Base-by-base conservation (phyloP, 2,797 vertebrate genomes). In the Hypotaenidia philippensis region DNA sequence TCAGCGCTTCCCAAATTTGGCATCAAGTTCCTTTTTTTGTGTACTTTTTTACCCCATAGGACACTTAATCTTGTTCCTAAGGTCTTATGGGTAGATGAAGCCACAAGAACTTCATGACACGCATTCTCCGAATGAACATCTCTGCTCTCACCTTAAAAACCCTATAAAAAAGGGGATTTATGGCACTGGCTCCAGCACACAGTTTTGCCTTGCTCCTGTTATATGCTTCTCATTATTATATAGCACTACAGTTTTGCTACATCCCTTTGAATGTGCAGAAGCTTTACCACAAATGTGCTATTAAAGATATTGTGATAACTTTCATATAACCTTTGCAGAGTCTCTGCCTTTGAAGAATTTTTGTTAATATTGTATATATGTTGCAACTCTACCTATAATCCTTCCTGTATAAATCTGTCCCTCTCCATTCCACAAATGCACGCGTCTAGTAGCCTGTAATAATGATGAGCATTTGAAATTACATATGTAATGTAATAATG, bases 21-120 rank as follows among this genome's bases (percentile, higher is more conserved):
- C 71, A 61, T 38, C 3, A 5, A 60, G 31, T 49, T 45, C 26
- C 59, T 25, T 13, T 78, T 95, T 56, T 26, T 61, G 3, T 4
- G 15, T 75, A 84, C 32, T 89, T 81, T 64, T 84, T 64, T 65
- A 27, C 11, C 66, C 60, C 36, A 1, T 52, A 60, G 40, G 36
- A 84, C 89, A 71, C 32, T 34, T 34, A 77, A 71, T 49, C 18
- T 72, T 89, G 16, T 4, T 79, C 96, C 91, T 94, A 80, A 96
- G 69, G 69, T 52, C 50, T 56, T 75, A 34, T 3, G 2, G 59
- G 83, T 47, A 27, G 45, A 78, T 59, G 84, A 80, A 84, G 31
- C 45, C 45, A 65, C 74, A 93, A 83, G 65, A 78, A 52, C 19
- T 57, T 81, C 5, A 68, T 53, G 49, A 66, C 9, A 29, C 13